Conservation (phyloP, 1,140 invertebrate species). For the Drosophila asahinai region DNA sequence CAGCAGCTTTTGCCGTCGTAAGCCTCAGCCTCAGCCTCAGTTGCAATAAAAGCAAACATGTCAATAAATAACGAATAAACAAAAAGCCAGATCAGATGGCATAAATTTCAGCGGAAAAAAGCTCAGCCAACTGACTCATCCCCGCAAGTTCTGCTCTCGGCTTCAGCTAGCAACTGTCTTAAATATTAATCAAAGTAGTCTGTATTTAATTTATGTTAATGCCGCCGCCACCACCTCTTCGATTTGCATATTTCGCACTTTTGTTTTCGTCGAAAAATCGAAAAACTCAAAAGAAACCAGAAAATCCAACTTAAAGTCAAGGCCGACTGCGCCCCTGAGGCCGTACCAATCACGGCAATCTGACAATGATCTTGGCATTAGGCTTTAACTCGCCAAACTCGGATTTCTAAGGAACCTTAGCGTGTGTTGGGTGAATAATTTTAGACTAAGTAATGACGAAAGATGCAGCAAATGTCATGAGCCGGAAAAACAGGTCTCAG, state of each 20-base stretch:
- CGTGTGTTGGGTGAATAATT: neutral
- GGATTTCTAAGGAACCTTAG: slow-evolving; percentile 38
- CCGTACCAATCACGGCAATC: slow-evolving; percentile 73
- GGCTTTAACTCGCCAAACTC: slow-evolving; percentile 25
- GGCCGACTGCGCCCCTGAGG: slow-evolving; percentile 68
- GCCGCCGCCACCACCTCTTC: slow-evolving; percentile 10
- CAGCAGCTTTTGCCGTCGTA: slow-evolving; percentile 52
- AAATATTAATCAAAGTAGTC: slow-evolving; percentile 40
- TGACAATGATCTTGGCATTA: slow-evolving; percentile 56
- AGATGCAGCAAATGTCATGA: slow-evolving; percentile 30
- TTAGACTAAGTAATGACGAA: slow-evolving; percentile 26
- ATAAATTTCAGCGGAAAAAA: slow-evolving; percentile 46
- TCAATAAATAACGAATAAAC: slow-evolving; percentile 71
- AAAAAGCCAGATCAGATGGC: slow-evolving; percentile 45
- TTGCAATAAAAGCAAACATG: slow-evolving; percentile 75
- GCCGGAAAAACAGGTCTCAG: slow-evolving; percentile 10
- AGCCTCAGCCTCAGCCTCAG: slow-evolving; percentile 13
- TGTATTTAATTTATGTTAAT: slow-evolving; percentile 72
- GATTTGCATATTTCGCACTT: slow-evolving; percentile 75
- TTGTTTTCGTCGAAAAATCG: slow-evolving; percentile 61
- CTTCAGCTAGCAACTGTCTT: slow-evolving; percentile 40
- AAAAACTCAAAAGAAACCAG: slow-evolving; percentile 49
- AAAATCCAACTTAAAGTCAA: slow-evolving; percentile 72
- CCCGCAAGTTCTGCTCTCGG: slow-evolving; percentile 29
- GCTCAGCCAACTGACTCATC: slow-evolving; percentile 25